phyloP scores from a whole-genome alignment of 1,140 invertebrate genomes.

The Euura saliciscinereae region DNA sequence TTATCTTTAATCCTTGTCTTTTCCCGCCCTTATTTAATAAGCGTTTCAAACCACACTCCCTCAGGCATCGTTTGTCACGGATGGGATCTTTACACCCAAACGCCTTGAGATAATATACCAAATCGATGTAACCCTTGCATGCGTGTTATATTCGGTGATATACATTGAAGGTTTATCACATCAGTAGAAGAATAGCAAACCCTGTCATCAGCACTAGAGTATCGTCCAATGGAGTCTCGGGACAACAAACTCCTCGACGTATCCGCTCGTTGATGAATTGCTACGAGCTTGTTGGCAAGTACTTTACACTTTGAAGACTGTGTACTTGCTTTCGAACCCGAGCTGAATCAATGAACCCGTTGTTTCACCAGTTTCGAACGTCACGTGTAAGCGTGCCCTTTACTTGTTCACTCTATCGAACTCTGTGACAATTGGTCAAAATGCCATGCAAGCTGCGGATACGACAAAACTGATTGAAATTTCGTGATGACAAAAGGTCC shows the following conservation, averaged over 20 bases:
- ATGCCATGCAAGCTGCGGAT: background rate
- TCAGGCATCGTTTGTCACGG: constrained; percentile 6
- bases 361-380: background rate
- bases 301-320: no score
- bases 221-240: no score
- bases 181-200: no score
- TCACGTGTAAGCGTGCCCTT: background rate
- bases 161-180: no score
- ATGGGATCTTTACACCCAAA: background rate
- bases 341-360: background rate
- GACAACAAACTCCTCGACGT: no score
- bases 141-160: no score
- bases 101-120: background rate
- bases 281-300: no score
- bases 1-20: background rate
- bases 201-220: no score
- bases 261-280: no score
- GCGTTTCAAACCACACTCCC: constrained; percentile 10
- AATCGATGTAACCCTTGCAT: no score
- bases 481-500: background rate
- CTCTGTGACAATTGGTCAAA: background rate
- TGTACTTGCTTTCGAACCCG: background rate
- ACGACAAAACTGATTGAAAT: background rate
- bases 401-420: background rate
- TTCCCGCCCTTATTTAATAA: constrained; percentile 11